Evolutionary conservation across 2,888 invertebrate species (phyloP), one percentile per base, ranked within the genome.

Genomic region (Bembecia ichneumoniformis): DNA sequence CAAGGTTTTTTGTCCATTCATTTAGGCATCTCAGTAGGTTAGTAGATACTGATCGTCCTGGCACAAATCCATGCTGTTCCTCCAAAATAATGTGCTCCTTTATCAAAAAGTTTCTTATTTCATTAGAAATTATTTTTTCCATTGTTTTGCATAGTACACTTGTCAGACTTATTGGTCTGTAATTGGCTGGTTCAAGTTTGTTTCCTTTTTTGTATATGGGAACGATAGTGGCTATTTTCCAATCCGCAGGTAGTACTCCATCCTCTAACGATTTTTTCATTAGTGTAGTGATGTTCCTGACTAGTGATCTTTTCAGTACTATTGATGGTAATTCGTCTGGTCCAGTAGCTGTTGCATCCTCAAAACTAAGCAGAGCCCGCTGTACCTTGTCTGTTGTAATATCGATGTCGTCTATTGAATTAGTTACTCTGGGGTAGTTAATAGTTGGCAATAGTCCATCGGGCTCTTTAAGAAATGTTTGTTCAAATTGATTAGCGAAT

Each of bases 51-150:
- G 40, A 49, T 9, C 36, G 7, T 20, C 40, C 40, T 43, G 16
- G 17, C 3, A 49, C 46, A 20, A 49, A 49, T n/a, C 49, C 49
- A 46, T 49, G 49, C 20, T 46, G 49, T 36, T 49, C 40, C 9
- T 45, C 46, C 7, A 46, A 35, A 28, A 46, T 49, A 7, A 46
- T 20, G 15, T 46, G 28, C 10, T 49, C 49, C 17, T 46, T 28
- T n/a, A n/a, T 14, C 13, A 49, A 17, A 34, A 49, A 49, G n/a
- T 17, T 45, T 15, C 46, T 46, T 46, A 49, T 15, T 16, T 46
- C 36, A 4, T 34, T 17, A 13, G 16, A 16, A 14, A 49, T 46
- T 15, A 46, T 49, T 45, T 49, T 49, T 35, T 49, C 46, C 40
- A 46, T 49, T 15, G 49, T 35, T 16, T 40, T 46, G 28, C 46